phyloP scores from a whole-genome alignment of 2,797 vertebrate species.

The Chrysocyon brachyurus region DNA sequence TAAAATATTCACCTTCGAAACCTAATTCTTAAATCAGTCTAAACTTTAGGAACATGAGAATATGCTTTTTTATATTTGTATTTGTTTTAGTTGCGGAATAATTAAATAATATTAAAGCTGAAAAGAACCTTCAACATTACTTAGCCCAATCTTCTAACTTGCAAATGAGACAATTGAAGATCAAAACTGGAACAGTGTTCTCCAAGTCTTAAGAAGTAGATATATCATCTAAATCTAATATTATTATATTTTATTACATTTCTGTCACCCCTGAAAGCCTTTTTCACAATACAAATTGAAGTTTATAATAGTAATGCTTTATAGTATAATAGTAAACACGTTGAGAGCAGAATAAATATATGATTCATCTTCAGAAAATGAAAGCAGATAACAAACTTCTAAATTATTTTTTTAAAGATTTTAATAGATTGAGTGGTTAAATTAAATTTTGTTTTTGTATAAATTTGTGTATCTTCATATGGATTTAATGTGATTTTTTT shows the following conservation, averaged over 20 bases:
- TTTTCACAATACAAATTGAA: conserved; percentile 17
- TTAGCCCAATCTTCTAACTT: not conserved
- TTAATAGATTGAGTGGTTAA: not conserved
- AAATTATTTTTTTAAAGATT: not conserved
- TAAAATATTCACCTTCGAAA: conserved; percentile 52
- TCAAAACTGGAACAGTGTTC: not conserved
- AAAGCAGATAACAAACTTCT: not conserved
- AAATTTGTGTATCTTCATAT: conserved; percentile 6
- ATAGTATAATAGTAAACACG: not conserved
- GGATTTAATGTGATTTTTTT: conserved; percentile 6
- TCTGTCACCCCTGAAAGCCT: not conserved
- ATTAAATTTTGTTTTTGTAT: not conserved
- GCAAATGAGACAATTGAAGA: not conserved
- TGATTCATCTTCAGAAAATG: not conserved
- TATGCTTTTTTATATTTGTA: not conserved
- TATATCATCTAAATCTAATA: not conserved
- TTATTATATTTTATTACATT: not conserved
- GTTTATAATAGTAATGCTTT: not conserved
- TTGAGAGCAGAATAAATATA: not conserved
- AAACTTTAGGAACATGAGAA: not conserved
- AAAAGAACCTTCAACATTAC: not conserved
- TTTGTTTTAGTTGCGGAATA: conserved; percentile 31
- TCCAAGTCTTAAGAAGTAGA: not conserved
- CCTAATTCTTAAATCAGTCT: conserved; percentile 46
- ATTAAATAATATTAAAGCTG: not conserved